Base-by-base conservation (phyloP, 2,888 invertebrate genomes). In the Tetheella fluctuosa region DNA sequence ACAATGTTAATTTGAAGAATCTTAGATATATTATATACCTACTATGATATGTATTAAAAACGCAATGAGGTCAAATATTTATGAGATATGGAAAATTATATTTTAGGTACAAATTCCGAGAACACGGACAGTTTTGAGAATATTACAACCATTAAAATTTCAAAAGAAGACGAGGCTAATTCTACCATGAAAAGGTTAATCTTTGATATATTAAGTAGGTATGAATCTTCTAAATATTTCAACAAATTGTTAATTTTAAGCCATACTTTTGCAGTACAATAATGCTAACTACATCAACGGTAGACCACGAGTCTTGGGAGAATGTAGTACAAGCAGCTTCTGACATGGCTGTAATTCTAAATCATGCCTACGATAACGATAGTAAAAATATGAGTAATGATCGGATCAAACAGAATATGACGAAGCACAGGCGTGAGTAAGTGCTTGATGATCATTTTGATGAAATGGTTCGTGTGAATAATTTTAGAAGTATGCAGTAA, bases 281-380 rank as follows among this genome's bases (percentile, higher is more conserved):
- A 5, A n/a, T 39, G n/a, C 0, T 70, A 23, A 58, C 74, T 25
- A 82, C 82, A 10, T 75, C 83, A 6, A 68, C 88, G 67, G 86
- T 91, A 6, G 83, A 86, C 59, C 92, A 85, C 52, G 86, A 90
- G 59, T 91, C 92, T 0, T 92, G 89, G 87, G 91, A 91, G 57
- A 92, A 92, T 59, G 76, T 92, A 20, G 89, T 92, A 2, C 85
- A 86, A 68, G 84, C 83, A 1, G 92, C 92, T 0, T 86, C 89
- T 0, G 81, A 77, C 25, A 89, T 92, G 82, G 90, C 86, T 0
- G 79, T 71, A 6, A 69, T 84, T 23, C 68, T 91, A 37, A 86
- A 88, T 61, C 69, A 75, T 64, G 71, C 78, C 13, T 52, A 57
- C 23, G 48, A 52, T 42, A 37, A 52, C 25, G 37, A 13, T 12